Base-by-base conservation (phyloP, 2,888 invertebrate genomes). In the Maniola hyperantus region DNA sequence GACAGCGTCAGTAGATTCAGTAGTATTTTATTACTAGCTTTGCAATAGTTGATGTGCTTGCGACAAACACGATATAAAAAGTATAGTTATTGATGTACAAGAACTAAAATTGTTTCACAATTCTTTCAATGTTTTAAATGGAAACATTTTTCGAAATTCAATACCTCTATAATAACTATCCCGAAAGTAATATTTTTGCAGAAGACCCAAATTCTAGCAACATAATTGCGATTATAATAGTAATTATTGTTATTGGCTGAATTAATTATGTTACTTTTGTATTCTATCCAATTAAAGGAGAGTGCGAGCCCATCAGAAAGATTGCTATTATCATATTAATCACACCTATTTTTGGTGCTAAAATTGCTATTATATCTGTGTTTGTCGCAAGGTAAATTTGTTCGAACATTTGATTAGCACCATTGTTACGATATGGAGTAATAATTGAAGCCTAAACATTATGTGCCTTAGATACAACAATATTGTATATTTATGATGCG, bases 401-500 rank as follows among this genome's bases (percentile, higher is more conserved):
- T 77, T 81, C 76, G 71, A 67, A 82, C 83, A 77, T 81, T 86
- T 85, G 74, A 79, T 85, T 91, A 91, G 91, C 91, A 87, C 83
- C 89, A 89, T 89, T 89, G 85, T 87, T 89, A 89, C 84, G 83
- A 89, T 89, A 88, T 90, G 89, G 85, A 91, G 87, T 89, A 91
- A 88, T 86, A 83, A 91, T 89, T 87, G 87, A 87, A 92, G 92
- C 92, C 92, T 93, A 93, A 91, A 93, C 88, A 91, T 92, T 92
- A 92, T 91, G 93, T 93, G 93, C 93, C 93, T 93, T 93, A 93
- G 92, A 93, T 91, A 91, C 91, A 92, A 93, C 93, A 93, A 92
- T 93, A 92, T 92, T 92, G 92, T 92, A 92, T 92, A 92, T 92
- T 89, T 90, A 91, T 85, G 89, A 91, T 89, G 90, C 91, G 91